Percentiles rank a stretch among this genome's conserved stretches.
Conservation (phyloP, 2,888 invertebrate species). For the Perithous albicinctus region DNA sequence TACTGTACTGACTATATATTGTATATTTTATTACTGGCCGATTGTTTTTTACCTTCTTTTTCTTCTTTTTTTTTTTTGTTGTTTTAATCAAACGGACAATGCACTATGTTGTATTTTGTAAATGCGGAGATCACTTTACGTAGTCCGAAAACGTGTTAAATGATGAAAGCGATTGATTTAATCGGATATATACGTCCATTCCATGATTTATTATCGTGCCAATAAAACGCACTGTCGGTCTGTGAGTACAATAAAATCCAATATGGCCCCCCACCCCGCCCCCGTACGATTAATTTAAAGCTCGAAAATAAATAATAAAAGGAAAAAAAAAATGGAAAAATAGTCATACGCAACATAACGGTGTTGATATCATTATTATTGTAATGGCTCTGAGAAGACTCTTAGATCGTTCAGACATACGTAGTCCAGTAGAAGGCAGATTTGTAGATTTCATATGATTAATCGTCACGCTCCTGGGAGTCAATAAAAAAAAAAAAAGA, state of each 20-base stretch:
- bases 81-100: conserved; percentile 26
- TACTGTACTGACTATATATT: conserved; percentile 41
- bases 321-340: background rate
- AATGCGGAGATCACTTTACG: conserved; percentile 47
- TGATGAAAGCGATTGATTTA: conserved; percentile 26
- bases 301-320: background rate
- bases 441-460: conserved; percentile 54
- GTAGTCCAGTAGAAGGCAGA: conserved; percentile 50
- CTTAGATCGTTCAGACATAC: conserved; percentile 13
- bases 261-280: conserved; percentile 2
- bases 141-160: conserved; percentile 34
- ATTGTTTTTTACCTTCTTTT: background rate
- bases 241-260: conserved; percentile 55
- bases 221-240: conserved; percentile 48
- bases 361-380: conserved; percentile 30
- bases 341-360: conserved; percentile 39
- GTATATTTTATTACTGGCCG: conserved; percentile 52
- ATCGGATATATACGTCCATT: conserved; percentile 55
- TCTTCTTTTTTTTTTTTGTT: conserved; percentile 15
- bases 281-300: conserved; percentile 38
- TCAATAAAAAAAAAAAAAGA: no score
- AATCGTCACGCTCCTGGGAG: conserved; percentile 30
- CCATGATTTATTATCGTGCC: conserved; percentile 61
- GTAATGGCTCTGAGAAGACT: conserved; percentile 32
- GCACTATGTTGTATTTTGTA: conserved; percentile 29